A percentile compares a stretch with the other conserved stretches of the same genome.
Evolutionary conservation across 53 echinoderm and acorn worm species (phyloP).

Genomic region (Hippasteria phrygiana): DNA sequence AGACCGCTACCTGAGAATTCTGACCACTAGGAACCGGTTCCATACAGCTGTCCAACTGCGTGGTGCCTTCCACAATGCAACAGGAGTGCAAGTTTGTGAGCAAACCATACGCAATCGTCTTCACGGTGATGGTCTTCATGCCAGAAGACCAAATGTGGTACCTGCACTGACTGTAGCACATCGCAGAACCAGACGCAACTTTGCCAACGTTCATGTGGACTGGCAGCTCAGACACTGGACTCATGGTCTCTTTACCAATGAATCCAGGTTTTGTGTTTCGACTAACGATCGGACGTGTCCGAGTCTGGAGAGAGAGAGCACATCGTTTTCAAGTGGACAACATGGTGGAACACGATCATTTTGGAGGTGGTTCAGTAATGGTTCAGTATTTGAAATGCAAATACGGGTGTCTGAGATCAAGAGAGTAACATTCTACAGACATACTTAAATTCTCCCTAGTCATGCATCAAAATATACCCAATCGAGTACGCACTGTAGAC

Average conservation of each 20-base stretch:
- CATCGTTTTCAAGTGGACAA: no score
- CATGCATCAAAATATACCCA: no score
- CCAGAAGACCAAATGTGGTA: constrained; percentile 33
- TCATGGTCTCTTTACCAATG: constrained; percentile 9
- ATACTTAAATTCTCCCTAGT: no score
- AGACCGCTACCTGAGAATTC: constrained; percentile 16
- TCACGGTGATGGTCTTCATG: constrained; percentile 29
- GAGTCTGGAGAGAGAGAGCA: not conserved
- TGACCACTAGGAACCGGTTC: constrained; percentile 4
- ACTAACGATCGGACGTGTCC: not conserved
- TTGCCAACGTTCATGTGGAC: constrained; percentile 16
- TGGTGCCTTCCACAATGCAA: constrained; percentile 7
- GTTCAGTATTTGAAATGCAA: no score
- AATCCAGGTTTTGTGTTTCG: constrained; percentile 27
- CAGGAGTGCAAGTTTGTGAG: constrained; percentile 11
- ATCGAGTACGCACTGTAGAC: no score
- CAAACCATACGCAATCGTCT: constrained; percentile 16
- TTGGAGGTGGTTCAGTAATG: not conserved
- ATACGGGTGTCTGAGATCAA: no score
- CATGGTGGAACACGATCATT: not conserved
- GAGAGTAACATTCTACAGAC: no score
- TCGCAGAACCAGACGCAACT: constrained; percentile 9
- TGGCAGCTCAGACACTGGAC: constrained; percentile 30
- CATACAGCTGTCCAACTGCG: no score
- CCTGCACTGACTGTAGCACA: constrained; percentile 11